Percentiles rank a stretch among this genome's conserved stretches.
Conservation (phyloP, 2,113 vertebrate species). For the Herpetotheres cachinnans region DNA sequence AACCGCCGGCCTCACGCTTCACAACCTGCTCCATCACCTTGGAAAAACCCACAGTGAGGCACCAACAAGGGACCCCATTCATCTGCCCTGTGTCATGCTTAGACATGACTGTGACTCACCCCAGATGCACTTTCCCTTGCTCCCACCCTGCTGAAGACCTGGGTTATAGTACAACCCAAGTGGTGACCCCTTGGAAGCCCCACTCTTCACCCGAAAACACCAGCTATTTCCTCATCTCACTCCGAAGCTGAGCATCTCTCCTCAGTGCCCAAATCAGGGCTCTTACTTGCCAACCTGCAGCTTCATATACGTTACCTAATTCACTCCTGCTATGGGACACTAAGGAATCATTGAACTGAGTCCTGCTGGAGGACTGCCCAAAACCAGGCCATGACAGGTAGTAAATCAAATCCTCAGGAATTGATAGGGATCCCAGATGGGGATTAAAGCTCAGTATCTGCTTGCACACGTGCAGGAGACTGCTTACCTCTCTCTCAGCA, state of each 20-base stretch:
- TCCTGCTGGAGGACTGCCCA: neutral
- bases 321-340: neutral
- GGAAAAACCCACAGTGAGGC: neutral
- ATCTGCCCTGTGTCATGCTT: neutral
- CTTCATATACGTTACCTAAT: neutral
- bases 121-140: neutral
- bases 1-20: neutral
- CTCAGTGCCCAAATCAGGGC: neutral
- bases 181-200: neutral
- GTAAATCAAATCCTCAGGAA: neutral
- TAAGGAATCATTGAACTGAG: neutral
- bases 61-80: neutral
- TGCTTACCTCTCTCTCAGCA: constrained; percentile 70
- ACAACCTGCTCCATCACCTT: constrained; percentile 68
- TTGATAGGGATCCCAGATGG: neutral
- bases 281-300: neutral
- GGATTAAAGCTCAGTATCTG: neutral
- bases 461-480: neutral
- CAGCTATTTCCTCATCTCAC: neutral
- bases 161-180: neutral
- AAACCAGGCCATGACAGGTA: neutral
- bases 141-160: neutral
- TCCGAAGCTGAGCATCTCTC: neutral
- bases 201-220: neutral
- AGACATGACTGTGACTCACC: neutral